Conservation (phyloP, 2,797 vertebrate species). For the Knipowitschia caucasica region DNA sequence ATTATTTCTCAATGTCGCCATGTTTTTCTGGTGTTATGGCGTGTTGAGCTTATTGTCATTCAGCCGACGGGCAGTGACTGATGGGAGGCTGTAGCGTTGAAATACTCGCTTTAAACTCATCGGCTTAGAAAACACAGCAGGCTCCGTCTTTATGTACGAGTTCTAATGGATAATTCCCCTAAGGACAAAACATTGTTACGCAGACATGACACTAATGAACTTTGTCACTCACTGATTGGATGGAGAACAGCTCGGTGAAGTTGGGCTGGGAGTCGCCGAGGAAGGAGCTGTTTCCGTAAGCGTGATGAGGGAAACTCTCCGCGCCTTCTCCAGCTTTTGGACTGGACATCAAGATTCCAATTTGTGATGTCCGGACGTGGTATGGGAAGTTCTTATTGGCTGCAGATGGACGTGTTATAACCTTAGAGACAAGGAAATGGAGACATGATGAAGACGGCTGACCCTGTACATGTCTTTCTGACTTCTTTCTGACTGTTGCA, state of each 20-base stretch:
- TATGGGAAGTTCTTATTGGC: slow-evolving; percentile 96
- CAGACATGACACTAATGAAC: not conserved
- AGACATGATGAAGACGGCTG: too few species aligned
- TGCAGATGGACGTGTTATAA: slow-evolving; percentile 89
- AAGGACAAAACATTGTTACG: not conserved
- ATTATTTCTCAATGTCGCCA: slow-evolving; percentile 23
- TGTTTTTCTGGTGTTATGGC: slow-evolving; percentile 22
- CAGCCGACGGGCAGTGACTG: slow-evolving; percentile 17
- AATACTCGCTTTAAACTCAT: slow-evolving; percentile 24
- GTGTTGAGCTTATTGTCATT: slow-evolving; percentile 26
- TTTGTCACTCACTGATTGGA: slow-evolving; percentile 77
- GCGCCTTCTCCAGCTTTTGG: slow-evolving; percentile 69
- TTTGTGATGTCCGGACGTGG: slow-evolving; percentile 91
- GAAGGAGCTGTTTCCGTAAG: slow-evolving; percentile 89
- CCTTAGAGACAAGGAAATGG: slow-evolving; percentile 53
- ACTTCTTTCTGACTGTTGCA: too few species aligned
- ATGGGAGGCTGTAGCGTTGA: slow-evolving; percentile 13
- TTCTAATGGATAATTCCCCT: not conserved
- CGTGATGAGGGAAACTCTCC: slow-evolving; percentile 87
- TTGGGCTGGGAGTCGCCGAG: slow-evolving; percentile 90
- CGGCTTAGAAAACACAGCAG: slow-evolving; percentile 10
- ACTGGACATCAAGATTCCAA: slow-evolving; percentile 82
- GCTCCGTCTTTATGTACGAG: not conserved
- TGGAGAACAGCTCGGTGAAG: slow-evolving; percentile 93
- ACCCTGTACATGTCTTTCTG: too few species aligned